Evolutionary conservation across 2,888 invertebrate species (phyloP), one percentile per base, ranked within the genome.

Genomic region (Temnothorax ravouxi): DNA sequence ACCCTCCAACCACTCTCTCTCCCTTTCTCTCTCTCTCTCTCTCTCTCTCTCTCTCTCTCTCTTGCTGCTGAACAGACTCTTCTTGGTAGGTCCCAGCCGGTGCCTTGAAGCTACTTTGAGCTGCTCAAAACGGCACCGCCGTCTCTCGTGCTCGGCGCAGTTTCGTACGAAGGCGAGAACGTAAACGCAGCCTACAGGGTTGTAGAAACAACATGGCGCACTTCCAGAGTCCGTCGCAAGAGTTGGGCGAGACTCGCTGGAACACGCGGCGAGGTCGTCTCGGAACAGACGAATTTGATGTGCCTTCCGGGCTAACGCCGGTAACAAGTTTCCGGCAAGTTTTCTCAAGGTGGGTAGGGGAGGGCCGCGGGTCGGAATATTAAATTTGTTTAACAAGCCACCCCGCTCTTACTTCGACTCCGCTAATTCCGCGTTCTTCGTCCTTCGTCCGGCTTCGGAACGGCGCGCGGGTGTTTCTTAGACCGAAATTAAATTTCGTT

Each of bases 301-400:
- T 93, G 94, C 93, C 94, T 92, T 92, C 91, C 93, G 92, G 94
- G 93, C 93, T 93, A 93, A 93, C 91, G 90, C 92, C 91, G 92
- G 88, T 86, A 77, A 86, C 91, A 92, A 93, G 92, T 94, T 93
- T 92, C 88, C 87, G 82, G 83, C 83, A 91, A 93, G 92, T 92
- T 93, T 92, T 91, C 80, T 77, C 34, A 50, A n/a, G 66, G 41
- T 8, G 11, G 67, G 47, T 29, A 71, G 86, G 80, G 86, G 84
- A 75, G 84, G 83, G 88, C 86, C 88, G 84, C 81, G 74, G 74
- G 64, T 56, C 74, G 79, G 90, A 93, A 92, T 93, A 94, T 92
- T 93, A 93, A 93, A 93, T 94, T 94, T 93, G 91, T 92, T 92
- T 89, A 92, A 91, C 91, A 89, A 91, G 89, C 87, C 85, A 62